Evolutionary conservation across 2,888 invertebrate genomes (phyloP).

Genomic region (Dynastes hyllus): DNA sequence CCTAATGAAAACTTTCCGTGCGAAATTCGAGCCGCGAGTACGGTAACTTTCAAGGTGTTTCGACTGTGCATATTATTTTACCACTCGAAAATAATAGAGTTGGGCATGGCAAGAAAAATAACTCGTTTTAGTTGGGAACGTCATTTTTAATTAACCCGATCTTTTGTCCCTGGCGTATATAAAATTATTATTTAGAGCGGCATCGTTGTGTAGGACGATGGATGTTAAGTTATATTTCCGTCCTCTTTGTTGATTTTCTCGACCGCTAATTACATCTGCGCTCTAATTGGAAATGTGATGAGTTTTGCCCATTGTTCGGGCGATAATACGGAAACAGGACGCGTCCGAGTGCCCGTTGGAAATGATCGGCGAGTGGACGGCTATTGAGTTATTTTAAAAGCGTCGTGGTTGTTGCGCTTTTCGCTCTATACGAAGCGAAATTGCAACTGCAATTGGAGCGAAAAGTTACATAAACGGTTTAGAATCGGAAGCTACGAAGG

Average conservation of each 20-base stretch:
- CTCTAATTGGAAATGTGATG: slow-evolving; percentile 48
- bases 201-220: not conserved
- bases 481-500: not conserved
- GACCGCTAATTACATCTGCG: slow-evolving; percentile 40
- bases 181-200: slow-evolving; percentile 35
- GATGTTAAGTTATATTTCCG: slow-evolving; percentile 21
- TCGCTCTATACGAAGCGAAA: not conserved
- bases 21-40: too few species aligned
- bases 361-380: not conserved
- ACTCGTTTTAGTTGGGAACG: slow-evolving; percentile 19
- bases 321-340: slow-evolving; percentile 3
- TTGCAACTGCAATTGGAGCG: slow-evolving; percentile 26
- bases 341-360: not conserved
- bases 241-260: slow-evolving; percentile 31
- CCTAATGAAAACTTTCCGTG: too few species aligned
- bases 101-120: slow-evolving; percentile 6
- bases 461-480: slow-evolving; percentile 14
- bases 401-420: not conserved
- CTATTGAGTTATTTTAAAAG: slow-evolving; percentile 21
- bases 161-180: slow-evolving; percentile 14
- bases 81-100: slow-evolving; percentile 17
- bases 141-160: slow-evolving; percentile 32
- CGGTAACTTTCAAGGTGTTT: too few species aligned
- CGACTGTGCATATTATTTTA: not conserved
- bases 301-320: slow-evolving; percentile 21